Evolutionary conservation across 2,113 vertebrate species (phyloP), one percentile per base, ranked within the genome.

Genomic region (Petrocephalus zakoni): DNA sequence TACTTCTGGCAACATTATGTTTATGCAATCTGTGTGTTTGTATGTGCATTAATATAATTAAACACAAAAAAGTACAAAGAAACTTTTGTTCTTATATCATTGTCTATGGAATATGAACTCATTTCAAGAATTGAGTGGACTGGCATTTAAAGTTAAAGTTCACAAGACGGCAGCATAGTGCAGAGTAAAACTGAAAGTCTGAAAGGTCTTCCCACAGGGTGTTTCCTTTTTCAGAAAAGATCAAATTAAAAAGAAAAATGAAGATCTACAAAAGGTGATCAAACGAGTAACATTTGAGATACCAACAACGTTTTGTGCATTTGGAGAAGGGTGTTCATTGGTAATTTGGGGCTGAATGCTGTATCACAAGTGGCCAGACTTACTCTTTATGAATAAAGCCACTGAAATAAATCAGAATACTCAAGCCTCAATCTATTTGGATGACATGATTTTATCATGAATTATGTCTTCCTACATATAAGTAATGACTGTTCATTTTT

Each of bases 121-220:
- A 68, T 68, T 68, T n/a, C 21, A 49, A 21, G 21, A 49, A 49
- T 10, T n/a, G 78, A 21, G 22, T 49, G 21, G 47, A 83, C 7
- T 83, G 46, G 21, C 78, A 83, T 83, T 83, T 83, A 49, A 83
- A 83, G 46, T 9, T 47, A 10, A 49, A 47, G 78, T 46, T 83
- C 42, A 83, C 19, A n/a, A 83, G 2, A 83, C 5, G 22, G 21
- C 2, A 49, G 13, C 8, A 1, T 7, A 49, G 78, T 17, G 42
- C 2, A 37, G 37, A 83, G 78, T 83, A 83, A 83, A 83, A 83
- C 78, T 10, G 78, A 83, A 49, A 83, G 78, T 82, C 78, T 47
- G 6, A 82, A 82, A 82, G 78, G 21, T 49, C 78, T 22, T 47
- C 37, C 78, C 78, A 9, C 78, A 49, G 8, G 78, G 78, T 46